Percentiles rank a stretch among this genome's conserved stretches.
Conservation (phyloP, 2,888 invertebrate genomes). For the Cosmia pyralina region DNA sequence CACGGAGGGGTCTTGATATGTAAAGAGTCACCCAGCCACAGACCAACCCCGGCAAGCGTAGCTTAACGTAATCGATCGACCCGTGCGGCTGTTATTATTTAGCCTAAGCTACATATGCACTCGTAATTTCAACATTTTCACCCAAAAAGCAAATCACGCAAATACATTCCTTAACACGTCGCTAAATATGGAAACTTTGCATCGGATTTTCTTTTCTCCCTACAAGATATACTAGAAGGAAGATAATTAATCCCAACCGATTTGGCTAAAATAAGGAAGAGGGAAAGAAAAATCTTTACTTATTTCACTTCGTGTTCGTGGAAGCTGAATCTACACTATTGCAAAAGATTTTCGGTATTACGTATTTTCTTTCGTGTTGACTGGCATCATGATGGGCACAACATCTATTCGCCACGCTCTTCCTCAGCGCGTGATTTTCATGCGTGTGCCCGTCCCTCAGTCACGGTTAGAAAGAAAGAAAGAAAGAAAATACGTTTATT, state of each 20-base stretch:
- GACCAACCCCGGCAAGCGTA: too few species aligned
- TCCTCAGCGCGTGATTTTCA: too few species aligned
- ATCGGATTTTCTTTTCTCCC: conserved; percentile 40
- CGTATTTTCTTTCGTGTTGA: not conserved
- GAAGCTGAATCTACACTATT: conserved; percentile 28
- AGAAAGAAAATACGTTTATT: too few species aligned
- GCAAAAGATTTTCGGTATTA: not conserved
- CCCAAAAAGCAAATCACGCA: not conserved
- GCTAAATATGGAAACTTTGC: conserved; percentile 14
- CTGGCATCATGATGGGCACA: too few species aligned
- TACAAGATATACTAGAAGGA: conserved; percentile 61
- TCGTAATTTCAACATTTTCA: not conserved
- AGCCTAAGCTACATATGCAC: too few species aligned
- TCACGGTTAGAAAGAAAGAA: too few species aligned
- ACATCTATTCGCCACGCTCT: too few species aligned
- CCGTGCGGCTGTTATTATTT: too few species aligned
- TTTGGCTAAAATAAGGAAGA: conserved; percentile 72
- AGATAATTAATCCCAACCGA: conserved; percentile 77
- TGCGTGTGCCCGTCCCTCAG: too few species aligned
- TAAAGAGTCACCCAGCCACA: too few species aligned
- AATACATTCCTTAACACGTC: conserved; percentile 5
- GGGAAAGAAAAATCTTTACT: conserved; percentile 52
- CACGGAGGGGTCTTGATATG: too few species aligned
- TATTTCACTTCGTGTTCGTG: conserved; percentile 34
- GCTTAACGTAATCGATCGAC: too few species aligned